A percentile compares a stretch with the other conserved stretches of the same genome.
Evolutionary conservation across 2,113 vertebrate species (phyloP).

Genomic region (Excalfactoria chinensis): DNA sequence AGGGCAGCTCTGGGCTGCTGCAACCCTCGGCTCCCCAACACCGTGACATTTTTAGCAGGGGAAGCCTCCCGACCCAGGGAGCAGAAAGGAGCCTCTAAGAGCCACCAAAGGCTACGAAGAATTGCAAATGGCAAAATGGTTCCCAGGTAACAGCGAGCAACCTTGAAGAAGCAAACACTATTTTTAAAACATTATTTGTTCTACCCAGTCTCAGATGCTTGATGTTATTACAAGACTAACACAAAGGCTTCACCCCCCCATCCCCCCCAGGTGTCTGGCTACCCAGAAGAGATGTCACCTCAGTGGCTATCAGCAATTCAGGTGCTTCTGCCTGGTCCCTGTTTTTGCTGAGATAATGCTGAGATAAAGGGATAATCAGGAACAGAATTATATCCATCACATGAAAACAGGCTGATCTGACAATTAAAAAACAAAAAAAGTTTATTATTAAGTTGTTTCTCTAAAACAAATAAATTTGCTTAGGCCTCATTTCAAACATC

Average conservation of each 20-base stretch:
- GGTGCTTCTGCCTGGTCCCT: neutral
- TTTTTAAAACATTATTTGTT: neutral
- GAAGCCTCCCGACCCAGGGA: neutral
- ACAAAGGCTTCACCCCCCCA: neutral
- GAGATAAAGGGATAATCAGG: neutral
- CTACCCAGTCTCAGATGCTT: neutral
- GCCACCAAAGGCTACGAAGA: neutral
- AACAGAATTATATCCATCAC: neutral
- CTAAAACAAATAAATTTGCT: neutral
- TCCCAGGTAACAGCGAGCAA: neutral
- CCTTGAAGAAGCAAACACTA: neutral
- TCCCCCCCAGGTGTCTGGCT: neutral
- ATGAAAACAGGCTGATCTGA: neutral
- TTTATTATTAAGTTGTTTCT: neutral
- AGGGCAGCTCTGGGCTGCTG: neutral
- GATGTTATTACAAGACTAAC: neutral
- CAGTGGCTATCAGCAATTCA: neutral
- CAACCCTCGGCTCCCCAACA: neutral
- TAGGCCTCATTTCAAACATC: neutral
- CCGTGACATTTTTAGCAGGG: neutral
- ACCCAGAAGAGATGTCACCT: neutral
- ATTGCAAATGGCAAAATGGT: neutral
- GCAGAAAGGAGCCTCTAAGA: neutral
- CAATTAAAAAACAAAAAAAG: neutral
- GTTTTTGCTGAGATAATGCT: neutral